Evolutionary conservation across 2,113 vertebrate species (phyloP), one percentile per base, ranked within the genome.

Genomic region (Gasterosteus aculeatus): DNA sequence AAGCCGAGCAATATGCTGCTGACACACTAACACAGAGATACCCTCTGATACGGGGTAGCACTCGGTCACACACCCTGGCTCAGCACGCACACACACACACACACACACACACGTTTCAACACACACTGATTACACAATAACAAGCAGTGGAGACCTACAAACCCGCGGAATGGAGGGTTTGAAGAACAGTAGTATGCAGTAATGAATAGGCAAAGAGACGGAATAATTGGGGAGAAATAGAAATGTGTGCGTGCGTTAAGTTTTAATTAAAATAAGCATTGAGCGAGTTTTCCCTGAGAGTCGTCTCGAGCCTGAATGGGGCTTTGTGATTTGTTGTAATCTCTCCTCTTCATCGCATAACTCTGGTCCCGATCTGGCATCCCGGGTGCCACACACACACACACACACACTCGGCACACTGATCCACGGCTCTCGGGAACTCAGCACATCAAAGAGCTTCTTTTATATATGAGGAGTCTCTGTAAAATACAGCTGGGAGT

Each of bases 311-410:
- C 72, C 79, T 92, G 84, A 94, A 92, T 91, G 62, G 82, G 63
- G 72, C 90, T 88, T 90, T 93, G 91, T 94, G 84, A 86, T 83
- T 87, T 7, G 66, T 33, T 84, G 89, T 91, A 92, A 93, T 93
- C 90, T 92, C 84, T 72, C 72, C 79, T 85, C 85, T 88, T 72
- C 84, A 89, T 91, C 90, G 59, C 89, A 91, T 87, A 91, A 90
- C 85, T 91, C 74, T 73, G 58, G 75, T 67, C 69, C 77, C 81
- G 84, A 86, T 85, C 73, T 91, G 82, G 89, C 83, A 81, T 83
- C 85, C 80, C 74, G 78, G 88, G 76, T 75, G 68, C 69, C 62
- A 57, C 64, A 66, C 53, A 42, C 75, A 61, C 39, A 46, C 69
- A 62, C 65, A 65, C 65, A 62, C 56, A 74, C 72, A 66, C 72